These are phyloP conservation scores for Azorinus chamasolen DNA, from an alignment of 2,888 invertebrate genomes.

Conservation along the genomic window DNA sequence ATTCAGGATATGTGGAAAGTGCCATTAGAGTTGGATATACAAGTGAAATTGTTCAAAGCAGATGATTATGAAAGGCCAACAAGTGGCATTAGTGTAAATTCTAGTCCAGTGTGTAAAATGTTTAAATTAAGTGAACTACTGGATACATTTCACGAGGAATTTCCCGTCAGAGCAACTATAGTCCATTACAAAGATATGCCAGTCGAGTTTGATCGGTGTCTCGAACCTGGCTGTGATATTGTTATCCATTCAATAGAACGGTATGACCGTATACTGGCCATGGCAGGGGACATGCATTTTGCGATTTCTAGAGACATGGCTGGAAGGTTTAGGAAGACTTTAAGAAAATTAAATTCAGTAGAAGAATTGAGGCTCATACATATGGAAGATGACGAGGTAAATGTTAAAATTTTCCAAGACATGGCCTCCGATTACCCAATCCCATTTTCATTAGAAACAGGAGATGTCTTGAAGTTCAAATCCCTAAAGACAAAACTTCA, in stretches of 20 bases:
- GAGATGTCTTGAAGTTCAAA: slow-evolving; percentile 72
- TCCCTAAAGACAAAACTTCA: slow-evolving; percentile 64
- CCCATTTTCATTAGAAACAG: slow-evolving; percentile 73
- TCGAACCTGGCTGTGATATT: slow-evolving; percentile 69
- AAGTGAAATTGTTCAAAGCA: slow-evolving; percentile 41
- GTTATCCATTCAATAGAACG: slow-evolving; percentile 71
- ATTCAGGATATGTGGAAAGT: slow-evolving; percentile 71
- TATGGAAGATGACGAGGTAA: slow-evolving; percentile 57
- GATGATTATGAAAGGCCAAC: slow-evolving; percentile 56
- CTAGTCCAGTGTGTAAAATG: slow-evolving; percentile 36
- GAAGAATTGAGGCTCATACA: slow-evolving; percentile 59
- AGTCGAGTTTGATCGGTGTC: slow-evolving; percentile 58
- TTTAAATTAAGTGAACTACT: slow-evolving; percentile 65
- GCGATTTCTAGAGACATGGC: slow-evolving; percentile 69
- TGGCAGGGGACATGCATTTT: slow-evolving; percentile 62
- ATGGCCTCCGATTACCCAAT: slow-evolving; percentile 78
- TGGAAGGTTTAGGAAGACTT: slow-evolving; percentile 71
- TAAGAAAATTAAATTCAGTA: slow-evolving; percentile 67
- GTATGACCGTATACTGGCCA: slow-evolving; percentile 69
- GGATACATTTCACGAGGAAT: slow-evolving; percentile 67
- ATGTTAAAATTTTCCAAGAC: slow-evolving; percentile 73
- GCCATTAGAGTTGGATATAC: slow-evolving; percentile 67
- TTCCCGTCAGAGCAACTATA: slow-evolving; percentile 72
- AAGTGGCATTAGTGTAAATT: slow-evolving; percentile 4
- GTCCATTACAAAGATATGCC: slow-evolving; percentile 68